These are phyloP conservation scores for Phrynocephalus guinanensis DNA, from an alignment of 2,797 vertebrate species.

Conservation along the genomic window DNA sequence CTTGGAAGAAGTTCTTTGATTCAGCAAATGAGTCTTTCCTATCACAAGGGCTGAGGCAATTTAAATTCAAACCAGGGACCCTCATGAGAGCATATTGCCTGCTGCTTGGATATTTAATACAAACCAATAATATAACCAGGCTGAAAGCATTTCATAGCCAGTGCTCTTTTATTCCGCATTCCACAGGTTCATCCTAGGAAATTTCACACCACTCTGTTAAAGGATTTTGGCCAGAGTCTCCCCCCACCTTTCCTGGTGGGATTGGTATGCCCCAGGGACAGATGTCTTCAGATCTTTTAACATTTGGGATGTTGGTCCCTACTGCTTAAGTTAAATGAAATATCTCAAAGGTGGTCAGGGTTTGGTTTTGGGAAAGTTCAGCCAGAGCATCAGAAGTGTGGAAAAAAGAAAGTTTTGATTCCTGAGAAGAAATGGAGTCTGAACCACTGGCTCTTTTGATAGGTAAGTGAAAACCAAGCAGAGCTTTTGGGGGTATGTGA, in stretches of 20 bases:
- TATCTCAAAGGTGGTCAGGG: constrained; percentile 7
- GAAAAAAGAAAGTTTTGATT: not conserved
- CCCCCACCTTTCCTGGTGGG: constrained; percentile 44
- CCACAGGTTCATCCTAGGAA: not conserved
- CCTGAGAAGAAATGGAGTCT: not conserved
- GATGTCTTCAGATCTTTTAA: constrained; percentile 59
- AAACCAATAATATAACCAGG: not conserved
- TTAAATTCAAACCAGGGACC: constrained; percentile 29
- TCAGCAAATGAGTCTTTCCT: constrained; percentile 29
- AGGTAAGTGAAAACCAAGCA: constrained; percentile 52
- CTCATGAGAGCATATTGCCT: not conserved
- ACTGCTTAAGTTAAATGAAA: constrained; percentile 61
- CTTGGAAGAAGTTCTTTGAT: constrained; percentile 36
- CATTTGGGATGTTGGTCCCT: constrained; percentile 60
- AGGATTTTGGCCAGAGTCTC: not conserved
- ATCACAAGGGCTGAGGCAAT: constrained; percentile 39
- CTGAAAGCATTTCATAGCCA: not conserved
- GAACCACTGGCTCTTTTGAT: constrained; percentile 20
- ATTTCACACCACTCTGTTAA: not conserved
- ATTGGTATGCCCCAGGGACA: constrained; percentile 74
- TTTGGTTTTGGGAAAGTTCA: not conserved
- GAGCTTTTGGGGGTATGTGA: not conserved
- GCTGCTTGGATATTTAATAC: not conserved
- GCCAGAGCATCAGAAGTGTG: not conserved
- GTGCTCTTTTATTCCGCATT: too few species aligned